Evolutionary conservation across 2,888 invertebrate species (phyloP), one percentile per base, ranked within the genome.

Genomic region (Tholera decimalis): DNA sequence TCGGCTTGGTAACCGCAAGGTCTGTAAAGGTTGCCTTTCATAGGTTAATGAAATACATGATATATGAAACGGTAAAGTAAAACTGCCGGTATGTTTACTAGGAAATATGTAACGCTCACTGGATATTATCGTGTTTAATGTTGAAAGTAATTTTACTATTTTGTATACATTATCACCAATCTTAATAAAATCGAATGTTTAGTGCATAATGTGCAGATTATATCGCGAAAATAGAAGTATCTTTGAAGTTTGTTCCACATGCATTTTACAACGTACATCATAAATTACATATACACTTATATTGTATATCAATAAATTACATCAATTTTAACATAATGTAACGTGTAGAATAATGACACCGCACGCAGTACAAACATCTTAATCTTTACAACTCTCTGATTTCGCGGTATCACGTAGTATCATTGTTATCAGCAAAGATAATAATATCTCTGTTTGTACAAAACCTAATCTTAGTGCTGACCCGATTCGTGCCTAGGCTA

Each of bases 381-480:
- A 90, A 92, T 92, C 91, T 92, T 92, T 92, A 92, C 90, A 90
- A 91, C 90, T 91, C 90, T 91, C 83, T 85, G 82, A 88, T 91
- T 92, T 92, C 89, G 85, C 83, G 75, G 88, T 88, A 90, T 86
- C 85, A 83, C 83, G 85, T 87, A 88, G 84, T 84, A 85, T 84
- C 80, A 77, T 80, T 76, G 77, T 85, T 84, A 85, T 89, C 86
- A 88, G 83, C 65, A 79, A 82, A 79, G 82, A 78, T 84, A 79
- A 83, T 85, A 82, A 87, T 86, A 89, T 86, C 85, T 84, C 71
- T 88, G 86, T 91, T 87, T 91, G 85, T 85, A 87, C 83, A 89
- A 66, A 72, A 84, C 84, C 87, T 93, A 93, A 93, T 93, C 92
- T 93, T 78, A 80, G 88, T 79, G 88, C 85, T 93, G 92, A 93